Base-by-base conservation (phyloP, 64 coral and sea anemone species). In the Actinia tenebrosa region DNA sequence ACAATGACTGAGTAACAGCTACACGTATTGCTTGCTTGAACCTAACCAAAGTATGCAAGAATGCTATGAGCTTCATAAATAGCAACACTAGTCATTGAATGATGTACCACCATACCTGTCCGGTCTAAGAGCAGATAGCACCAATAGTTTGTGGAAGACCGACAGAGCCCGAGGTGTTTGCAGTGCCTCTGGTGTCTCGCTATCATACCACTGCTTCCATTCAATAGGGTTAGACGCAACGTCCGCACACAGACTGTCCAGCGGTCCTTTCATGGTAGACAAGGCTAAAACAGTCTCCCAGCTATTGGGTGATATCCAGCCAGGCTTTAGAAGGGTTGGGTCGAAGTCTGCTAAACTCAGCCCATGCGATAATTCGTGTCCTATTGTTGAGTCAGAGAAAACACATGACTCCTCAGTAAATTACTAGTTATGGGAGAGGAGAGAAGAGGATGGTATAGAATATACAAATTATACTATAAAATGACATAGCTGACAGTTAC, bases 291-390 rank as follows among this genome's bases (percentile, higher is more conserved):
- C 55, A 25, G 88, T 83, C 16, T 99, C 87, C 97, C 97, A 99
- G 72, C 44, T 45, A 66, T 85, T 83, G 23, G 85, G 64, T 80
- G 93, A 63, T 22, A 99, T 87, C 97, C 97, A 99, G 77, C 69
- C 90, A 17, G 97, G 97, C 59, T 92, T 89, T 20, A 99, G 45
- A 53, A 99, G 91, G 5, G 97, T 99, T 22, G 97, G 97, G 43
- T 99, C 97, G 61, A 94, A 99, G 88, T 99, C 97, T 85, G 97
- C 91, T 30, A 99, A 86, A 62, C 91, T 55, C 10, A 95, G 60
- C 16, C 91, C 91, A 20, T 59, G 75, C 17, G 88, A 89, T 62
- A 84, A 46, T 88, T 72, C 72, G 8, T 77, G 89, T 5, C 88
- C 94, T 96, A 45, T 11, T 68, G 83, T 63, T 37, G 30, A 37